Percentiles rank a stretch among this genome's conserved stretches.
Evolutionary conservation across 2,888 invertebrate genomes (phyloP).

Genomic region (Eupithecia centaureata): DNA sequence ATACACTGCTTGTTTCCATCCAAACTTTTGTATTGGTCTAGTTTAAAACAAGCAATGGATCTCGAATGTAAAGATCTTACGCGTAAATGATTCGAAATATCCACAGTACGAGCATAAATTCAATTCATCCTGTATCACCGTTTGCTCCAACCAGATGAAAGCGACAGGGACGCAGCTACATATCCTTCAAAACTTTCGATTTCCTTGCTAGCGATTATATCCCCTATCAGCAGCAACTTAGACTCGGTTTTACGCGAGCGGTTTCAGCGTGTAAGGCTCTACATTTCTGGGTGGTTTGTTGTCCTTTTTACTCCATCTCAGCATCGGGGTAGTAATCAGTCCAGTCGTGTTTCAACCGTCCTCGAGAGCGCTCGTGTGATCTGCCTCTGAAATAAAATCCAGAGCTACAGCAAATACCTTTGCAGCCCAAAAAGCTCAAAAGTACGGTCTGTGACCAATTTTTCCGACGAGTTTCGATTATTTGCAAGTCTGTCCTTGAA

Average conservation of each 20-base stretch:
- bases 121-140: constrained; percentile 79
- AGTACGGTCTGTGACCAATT: neutral
- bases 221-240: constrained; percentile 26
- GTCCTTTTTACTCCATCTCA: constrained; percentile 80
- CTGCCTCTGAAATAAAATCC: constrained; percentile 36
- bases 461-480: neutral
- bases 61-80: constrained; percentile 48
- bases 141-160: constrained; percentile 75
- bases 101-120: constrained; percentile 70
- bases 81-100: constrained; percentile 55
- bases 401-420: neutral
- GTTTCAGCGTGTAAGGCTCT: constrained; percentile 53
- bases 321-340: constrained; percentile 75
- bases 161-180: constrained; percentile 68
- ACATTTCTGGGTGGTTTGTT: constrained; percentile 48
- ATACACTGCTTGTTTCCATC: constrained; percentile 36
- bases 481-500: constrained; percentile 34
- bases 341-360: constrained; percentile 81
- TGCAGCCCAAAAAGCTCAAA: neutral
- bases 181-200: constrained; percentile 71
- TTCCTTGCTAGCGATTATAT: constrained; percentile 41
- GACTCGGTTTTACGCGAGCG: constrained; percentile 42
- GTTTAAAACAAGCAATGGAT: constrained; percentile 26
- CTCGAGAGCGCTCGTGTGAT: constrained; percentile 66
- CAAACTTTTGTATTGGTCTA: neutral